A percentile compares a stretch with the other conserved stretches of the same genome.
phyloP scores from a whole-genome alignment of 2,113 vertebrate species.

The Heterocephalus glaber region DNA sequence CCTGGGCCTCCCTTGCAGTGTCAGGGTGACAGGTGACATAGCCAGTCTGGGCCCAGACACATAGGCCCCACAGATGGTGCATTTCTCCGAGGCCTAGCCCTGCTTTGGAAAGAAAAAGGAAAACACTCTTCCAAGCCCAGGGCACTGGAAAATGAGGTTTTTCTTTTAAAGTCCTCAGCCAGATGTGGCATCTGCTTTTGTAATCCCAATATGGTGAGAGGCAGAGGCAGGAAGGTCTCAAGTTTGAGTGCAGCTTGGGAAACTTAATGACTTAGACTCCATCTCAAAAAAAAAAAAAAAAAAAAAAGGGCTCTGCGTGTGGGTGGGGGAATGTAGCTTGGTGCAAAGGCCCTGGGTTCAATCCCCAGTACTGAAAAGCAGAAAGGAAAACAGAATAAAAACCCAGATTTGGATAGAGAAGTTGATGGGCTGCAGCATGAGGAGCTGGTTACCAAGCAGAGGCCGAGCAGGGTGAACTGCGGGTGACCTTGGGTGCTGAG shows the following conservation, averaged over 20 bases:
- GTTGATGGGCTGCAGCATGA: background rate
- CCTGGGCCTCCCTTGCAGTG: background rate
- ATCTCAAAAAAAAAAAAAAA: background rate
- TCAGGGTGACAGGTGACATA: background rate
- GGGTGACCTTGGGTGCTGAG: accelerated
- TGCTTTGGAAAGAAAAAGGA: background rate
- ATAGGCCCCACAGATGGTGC: background rate
- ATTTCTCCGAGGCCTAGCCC: background rate
- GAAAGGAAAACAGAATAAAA: background rate
- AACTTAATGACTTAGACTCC: background rate
- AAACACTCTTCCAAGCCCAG: background rate
- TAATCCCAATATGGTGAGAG: background rate
- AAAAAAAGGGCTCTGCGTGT: too few relatives aligned
- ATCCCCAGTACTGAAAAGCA: background rate
- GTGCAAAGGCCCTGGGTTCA: background rate
- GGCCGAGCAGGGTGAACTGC: background rate
- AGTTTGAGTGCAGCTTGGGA: background rate
- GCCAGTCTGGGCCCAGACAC: background rate
- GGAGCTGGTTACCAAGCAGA: background rate
- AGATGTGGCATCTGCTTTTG: background rate
- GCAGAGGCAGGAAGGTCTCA: background rate
- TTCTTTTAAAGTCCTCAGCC: background rate
- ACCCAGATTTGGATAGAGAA: background rate
- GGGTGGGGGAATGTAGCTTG: background rate
- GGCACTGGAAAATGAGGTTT: background rate